Base-by-base conservation (phyloP, 2,797 vertebrate genomes). In the Mycteria americana region DNA sequence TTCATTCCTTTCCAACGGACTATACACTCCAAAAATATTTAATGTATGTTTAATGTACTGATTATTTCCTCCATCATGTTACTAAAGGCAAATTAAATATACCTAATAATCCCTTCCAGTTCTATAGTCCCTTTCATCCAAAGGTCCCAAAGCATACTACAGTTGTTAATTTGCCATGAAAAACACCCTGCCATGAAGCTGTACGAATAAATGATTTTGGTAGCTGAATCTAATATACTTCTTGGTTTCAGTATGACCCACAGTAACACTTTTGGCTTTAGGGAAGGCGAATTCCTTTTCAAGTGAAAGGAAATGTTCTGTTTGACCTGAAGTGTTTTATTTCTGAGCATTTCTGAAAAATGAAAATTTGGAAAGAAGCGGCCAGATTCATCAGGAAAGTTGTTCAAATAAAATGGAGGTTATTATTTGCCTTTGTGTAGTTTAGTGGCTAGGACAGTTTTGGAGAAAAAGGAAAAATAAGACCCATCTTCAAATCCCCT, bases 11-110 rank as follows among this genome's bases (percentile, higher is more conserved):
- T 95, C 95, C 88, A 96, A 64, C 50, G 85, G 67, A 54, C 69
- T 89, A 91, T 78, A 82, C 82, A 89, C 93, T 94, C 87, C 74
- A 90, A 96, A 93, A 94, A 91, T 93, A 88, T 90, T 96, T 77
- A 24, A 72, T 68, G 22, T 92, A 88, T 84, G 60, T 90, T 96
- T 91, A 91, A 96, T 95, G 94, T 64, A 91, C 88, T 81, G 92
- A 79, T 95, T 96, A 92, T 96, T 96, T 97, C 91, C 88, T 92
- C 82, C 78, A 85, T 65, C 51, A 13, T 74, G n/a, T 73, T 90
- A 77, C 85, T 62, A 68, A 93, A 92, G 51, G 75, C 75, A 94
- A 92, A 91, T 92, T 86, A 94, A 96, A 95, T 65, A 94, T 18
- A 96, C 68, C 19, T 84, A 83, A 78, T 75, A 88, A 72, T 89